Evolutionary conservation across 2,113 vertebrate species (phyloP).

Genomic region (Calonectris borealis): DNA sequence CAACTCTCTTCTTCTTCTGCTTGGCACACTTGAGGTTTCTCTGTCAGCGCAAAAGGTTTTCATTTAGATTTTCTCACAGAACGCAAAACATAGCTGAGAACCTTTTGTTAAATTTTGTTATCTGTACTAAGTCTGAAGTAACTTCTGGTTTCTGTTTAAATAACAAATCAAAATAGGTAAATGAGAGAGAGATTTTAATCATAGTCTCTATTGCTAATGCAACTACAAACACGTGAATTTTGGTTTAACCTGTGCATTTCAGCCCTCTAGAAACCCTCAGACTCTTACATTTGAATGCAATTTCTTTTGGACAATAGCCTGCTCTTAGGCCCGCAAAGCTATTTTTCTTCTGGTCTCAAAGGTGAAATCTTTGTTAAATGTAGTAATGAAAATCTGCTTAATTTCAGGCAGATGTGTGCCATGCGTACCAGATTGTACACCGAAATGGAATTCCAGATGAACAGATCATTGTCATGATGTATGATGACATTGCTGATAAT

Average conservation of each 20-base stretch:
- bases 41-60: not conserved
- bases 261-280: not conserved
- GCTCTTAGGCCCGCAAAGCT: not conserved
- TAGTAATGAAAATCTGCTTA: not conserved
- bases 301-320: not conserved
- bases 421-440: slow-evolving; percentile 96
- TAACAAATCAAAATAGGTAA: not conserved
- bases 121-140: not conserved
- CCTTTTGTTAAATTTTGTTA: not conserved
- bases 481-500: slow-evolving; percentile 88
- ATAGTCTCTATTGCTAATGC: not conserved
- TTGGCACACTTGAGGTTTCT: not conserved
- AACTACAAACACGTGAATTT: not conserved
- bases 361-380: not conserved
- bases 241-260: not conserved
- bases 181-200: not conserved
- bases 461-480: slow-evolving; percentile 99
- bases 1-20: not conserved
- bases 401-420: slow-evolving; percentile 91
- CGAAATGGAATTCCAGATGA: slow-evolving; percentile 93
- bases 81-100: not conserved
- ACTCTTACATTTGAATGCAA: not conserved
- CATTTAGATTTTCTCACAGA: not conserved
- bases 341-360: not conserved
- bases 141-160: not conserved